These are phyloP conservation scores for Cerastoderma edule DNA, from an alignment of 2,888 invertebrate species.

Conservation along the genomic window DNA sequence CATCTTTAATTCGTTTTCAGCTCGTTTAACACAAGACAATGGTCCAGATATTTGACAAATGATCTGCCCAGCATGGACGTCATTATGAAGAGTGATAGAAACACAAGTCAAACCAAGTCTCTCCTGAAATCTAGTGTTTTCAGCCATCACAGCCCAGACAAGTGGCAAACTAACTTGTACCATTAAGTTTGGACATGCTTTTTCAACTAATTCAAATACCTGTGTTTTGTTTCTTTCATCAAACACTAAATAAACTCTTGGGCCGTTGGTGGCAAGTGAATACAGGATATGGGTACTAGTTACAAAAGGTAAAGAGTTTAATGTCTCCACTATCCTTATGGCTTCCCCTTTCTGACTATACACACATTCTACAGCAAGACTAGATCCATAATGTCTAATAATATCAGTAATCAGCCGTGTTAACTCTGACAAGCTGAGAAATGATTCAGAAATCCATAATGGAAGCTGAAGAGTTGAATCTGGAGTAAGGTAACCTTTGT, in stretches of 20 bases:
- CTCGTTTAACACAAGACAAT: background rate
- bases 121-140: background rate
- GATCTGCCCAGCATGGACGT: background rate
- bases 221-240: background rate
- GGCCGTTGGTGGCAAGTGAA: background rate
- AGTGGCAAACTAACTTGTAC: background rate
- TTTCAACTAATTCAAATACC: background rate
- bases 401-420: no score
- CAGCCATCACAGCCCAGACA: background rate
- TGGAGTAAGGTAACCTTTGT: background rate
- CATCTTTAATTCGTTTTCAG: background rate
- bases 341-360: background rate
- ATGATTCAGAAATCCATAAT: background rate
- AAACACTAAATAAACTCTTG: background rate
- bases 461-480: background rate
- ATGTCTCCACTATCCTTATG: background rate
- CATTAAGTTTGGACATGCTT: background rate
- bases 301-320: background rate
- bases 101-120: no score
- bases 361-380: background rate
- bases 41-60: slow-evolving; percentile 3
- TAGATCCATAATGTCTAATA: background rate
- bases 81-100: no score
- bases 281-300: background rate
- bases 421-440: no score